Evolutionary conservation across 2,113 vertebrate species (phyloP).

Genomic region (Taxidea taxus): DNA sequence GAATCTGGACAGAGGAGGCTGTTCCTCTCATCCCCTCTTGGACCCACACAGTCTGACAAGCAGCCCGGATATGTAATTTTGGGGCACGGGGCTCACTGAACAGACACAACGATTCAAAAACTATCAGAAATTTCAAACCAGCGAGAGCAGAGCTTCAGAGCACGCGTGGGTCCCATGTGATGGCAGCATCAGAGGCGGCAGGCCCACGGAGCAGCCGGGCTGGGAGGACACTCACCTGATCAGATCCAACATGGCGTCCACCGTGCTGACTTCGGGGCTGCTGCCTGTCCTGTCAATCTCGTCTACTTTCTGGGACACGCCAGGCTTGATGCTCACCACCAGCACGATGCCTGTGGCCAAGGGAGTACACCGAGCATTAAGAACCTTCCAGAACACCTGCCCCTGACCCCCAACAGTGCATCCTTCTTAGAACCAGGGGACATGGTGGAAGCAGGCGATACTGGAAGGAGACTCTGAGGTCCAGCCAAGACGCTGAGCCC

Average conservation of each 20-base stretch:
- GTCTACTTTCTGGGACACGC: constrained; percentile 89
- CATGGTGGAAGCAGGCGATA: not conserved
- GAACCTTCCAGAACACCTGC: not conserved
- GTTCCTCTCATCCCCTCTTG: not conserved
- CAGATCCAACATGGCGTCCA: constrained; percentile 96
- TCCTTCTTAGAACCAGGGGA: not conserved
- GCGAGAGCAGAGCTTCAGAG: not conserved
- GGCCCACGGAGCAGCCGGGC: not conserved
- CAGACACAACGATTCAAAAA: not conserved
- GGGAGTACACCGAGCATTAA: constrained; percentile 25
- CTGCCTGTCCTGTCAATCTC: constrained; percentile 91
- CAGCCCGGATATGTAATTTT: not conserved
- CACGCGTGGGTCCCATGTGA: not conserved
- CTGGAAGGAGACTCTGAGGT: not conserved
- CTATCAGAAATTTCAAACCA: not conserved
- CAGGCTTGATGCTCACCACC: constrained; percentile 96
- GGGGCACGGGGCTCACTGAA: not conserved
- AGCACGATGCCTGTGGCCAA: constrained; percentile 90
- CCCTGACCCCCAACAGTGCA: not conserved
- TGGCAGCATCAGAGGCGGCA: not conserved
- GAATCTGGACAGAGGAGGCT: not conserved
- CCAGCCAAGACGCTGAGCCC: not conserved
- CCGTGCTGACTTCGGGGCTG: constrained; percentile 92
- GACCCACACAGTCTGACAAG: not conserved
- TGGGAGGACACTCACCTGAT: constrained; percentile 86